Conservation (phyloP, 2,797 vertebrate species). For the Xenops minutus region DNA sequence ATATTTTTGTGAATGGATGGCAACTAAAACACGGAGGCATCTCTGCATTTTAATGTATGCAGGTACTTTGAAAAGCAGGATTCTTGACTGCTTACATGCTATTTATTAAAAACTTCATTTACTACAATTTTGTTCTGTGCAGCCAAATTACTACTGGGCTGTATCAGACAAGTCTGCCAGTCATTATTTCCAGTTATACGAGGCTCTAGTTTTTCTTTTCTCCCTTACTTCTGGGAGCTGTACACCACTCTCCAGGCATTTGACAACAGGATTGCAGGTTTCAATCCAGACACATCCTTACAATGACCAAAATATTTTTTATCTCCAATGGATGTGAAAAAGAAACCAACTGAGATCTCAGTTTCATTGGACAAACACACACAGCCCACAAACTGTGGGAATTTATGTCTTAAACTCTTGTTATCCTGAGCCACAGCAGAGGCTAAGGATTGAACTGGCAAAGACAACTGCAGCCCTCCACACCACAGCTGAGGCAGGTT, state of each 20-base stretch:
- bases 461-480: constrained; percentile 3
- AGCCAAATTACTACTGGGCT: not conserved
- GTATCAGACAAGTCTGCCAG: not conserved
- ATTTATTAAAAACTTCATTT: not conserved
- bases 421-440: not conserved
- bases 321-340: not conserved
- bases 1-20: constrained; percentile 43
- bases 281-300: not conserved
- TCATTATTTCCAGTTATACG: not conserved
- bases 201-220: not conserved
- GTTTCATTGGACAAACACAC: not conserved
- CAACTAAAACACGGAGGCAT: not conserved
- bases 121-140: not conserved
- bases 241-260: not conserved
- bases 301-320: not conserved
- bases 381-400: not conserved
- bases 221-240: not conserved
- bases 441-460: not conserved
- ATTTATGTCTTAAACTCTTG: not conserved
- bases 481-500: constrained; percentile 9
- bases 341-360: not conserved
- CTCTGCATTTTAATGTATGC: not conserved
- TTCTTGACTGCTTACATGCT: not conserved
- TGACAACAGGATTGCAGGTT: not conserved
- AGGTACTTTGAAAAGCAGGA: not conserved